These are phyloP conservation scores for Malurus splendens DNA, from an alignment of 2,797 vertebrate species.

Conservation along the genomic window DNA sequence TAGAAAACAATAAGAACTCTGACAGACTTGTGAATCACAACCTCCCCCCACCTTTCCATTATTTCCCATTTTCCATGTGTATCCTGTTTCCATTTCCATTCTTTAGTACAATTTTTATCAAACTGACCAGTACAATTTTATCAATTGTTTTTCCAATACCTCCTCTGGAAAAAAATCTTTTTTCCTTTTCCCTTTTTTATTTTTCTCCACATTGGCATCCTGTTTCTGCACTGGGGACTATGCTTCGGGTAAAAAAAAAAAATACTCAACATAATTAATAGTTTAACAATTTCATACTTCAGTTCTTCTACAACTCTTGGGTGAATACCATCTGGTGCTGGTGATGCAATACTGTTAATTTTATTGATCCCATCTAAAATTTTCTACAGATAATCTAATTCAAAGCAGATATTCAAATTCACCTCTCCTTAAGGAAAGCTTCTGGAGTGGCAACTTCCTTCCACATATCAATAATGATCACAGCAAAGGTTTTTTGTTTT, in stretches of 20 bases:
- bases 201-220: background rate
- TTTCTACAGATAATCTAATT: background rate
- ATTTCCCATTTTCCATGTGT: background rate
- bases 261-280: background rate
- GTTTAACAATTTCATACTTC: background rate
- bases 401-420: background rate
- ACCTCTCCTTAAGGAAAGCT: background rate
- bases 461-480: background rate
- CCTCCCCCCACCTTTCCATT: background rate
- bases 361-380: background rate
- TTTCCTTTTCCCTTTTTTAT: rapidly evolving
- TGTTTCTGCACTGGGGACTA: background rate
- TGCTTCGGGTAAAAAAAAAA: background rate
- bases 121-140: background rate
- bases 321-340: background rate
- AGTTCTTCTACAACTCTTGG: background rate
- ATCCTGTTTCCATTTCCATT: background rate
- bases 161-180: background rate
- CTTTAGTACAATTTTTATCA: background rate
- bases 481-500: background rate
- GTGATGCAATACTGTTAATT: background rate
- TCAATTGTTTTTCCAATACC: background rate
- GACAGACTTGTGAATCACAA: background rate
- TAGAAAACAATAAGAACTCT: background rate
- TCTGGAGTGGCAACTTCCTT: background rate